phyloP scores from a whole-genome alignment of 2,113 vertebrate species.

The Hippotragus niger region DNA sequence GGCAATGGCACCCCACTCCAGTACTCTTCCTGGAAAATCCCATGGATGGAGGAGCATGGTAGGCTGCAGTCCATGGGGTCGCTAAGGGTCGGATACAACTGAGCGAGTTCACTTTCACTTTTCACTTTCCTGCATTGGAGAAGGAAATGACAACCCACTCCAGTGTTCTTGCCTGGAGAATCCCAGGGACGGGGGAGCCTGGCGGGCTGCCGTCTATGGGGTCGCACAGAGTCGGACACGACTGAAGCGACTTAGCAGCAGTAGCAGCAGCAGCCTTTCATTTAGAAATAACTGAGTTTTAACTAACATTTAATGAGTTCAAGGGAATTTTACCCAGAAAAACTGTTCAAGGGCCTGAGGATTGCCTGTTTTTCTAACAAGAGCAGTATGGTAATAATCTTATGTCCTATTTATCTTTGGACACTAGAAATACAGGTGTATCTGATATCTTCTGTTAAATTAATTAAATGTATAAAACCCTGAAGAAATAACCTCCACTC shows the following conservation, averaged over 20 bases:
- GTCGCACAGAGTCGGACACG: too few species aligned
- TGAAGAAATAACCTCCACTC: neutral
- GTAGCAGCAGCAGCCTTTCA: neutral
- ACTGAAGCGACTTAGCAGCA: too few species aligned
- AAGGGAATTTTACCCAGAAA: neutral
- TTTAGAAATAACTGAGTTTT: neutral
- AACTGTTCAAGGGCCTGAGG: neutral
- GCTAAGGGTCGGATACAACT: rapidly evolving
- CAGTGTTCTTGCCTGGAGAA: too few species aligned
- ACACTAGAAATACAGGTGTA: neutral
- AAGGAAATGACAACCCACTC: too few species aligned
- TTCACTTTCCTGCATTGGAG: too few species aligned
- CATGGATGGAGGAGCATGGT: too few species aligned
- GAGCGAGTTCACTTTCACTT: too few species aligned
- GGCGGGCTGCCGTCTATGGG: too few species aligned
- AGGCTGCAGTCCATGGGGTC: too few species aligned
- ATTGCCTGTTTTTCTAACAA: neutral
- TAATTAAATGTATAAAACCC: neutral
- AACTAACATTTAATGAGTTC: neutral
- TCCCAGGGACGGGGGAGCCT: too few species aligned
- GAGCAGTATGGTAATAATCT: neutral
- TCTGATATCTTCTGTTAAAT: neutral
- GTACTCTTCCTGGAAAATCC: too few species aligned
- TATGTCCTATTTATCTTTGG: neutral
- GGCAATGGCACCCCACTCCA: too few species aligned